Evolutionary conservation across 2,888 invertebrate genomes (phyloP), one percentile per base, ranked within the genome.

Genomic region (Antheraea yamamai): DNA sequence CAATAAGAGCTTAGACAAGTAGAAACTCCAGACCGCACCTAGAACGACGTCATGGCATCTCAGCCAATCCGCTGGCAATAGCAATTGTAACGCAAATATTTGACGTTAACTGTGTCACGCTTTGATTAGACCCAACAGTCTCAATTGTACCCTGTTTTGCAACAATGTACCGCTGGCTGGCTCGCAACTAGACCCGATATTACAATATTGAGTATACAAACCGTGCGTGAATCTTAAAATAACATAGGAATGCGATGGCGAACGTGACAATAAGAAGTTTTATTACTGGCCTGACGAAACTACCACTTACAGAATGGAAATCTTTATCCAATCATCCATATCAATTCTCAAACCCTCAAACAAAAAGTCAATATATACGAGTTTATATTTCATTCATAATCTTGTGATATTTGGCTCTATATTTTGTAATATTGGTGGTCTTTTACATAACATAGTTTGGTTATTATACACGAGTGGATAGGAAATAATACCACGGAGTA

Each of bases 41-140:
- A 74, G 73, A 74, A 82, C 89, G 89, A 89, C 84, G 87, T 90
- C 88, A 89, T 81, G 39, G 14, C 81, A 80, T 80, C 79, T 79
- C 73, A 76, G 74, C 75, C 78, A 78, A 80, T 78, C 79, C 75
- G 79, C 76, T 75, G 79, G 78, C 78, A 82, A 87, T 82, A 81
- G 82, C 81, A 84, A 85, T 82, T 78, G 83, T 61, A 75, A 61
- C 74, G 79, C 82, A 84, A 86, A 87, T 87, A 87, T 90, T 89
- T 79, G 83, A 84, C 79, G 77, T 80, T 76, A 79, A 81, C 81
- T 84, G 83, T 86, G 86, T 86, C 88, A 85, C 79, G 82, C 84
- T 87, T 87, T 88, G 89, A 91, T 91, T 89, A 86, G 82, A 82
- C 82, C 80, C 77, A 81, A 82, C 84, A 83, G 86, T 87, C 84